Conservation (phyloP, 2,888 invertebrate genomes). For the Ophion obscuratus region DNA sequence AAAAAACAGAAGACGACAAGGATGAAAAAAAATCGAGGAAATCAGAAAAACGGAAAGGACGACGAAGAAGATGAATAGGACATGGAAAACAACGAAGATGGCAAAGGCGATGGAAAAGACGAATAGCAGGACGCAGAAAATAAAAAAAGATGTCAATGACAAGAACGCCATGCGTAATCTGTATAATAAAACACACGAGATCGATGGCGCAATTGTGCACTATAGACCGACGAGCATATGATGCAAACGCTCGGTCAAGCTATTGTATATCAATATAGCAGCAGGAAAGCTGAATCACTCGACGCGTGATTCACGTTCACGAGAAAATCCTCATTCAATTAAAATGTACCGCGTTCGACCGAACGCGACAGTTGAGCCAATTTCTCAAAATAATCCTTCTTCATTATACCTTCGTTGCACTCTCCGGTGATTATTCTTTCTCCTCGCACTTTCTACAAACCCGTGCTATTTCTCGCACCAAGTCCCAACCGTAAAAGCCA, state of each 20-base stretch:
- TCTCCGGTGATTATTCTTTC: background rate
- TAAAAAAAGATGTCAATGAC: constrained; percentile 47
- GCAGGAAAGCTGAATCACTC: background rate
- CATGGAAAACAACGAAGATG: no score
- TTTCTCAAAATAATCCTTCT: background rate
- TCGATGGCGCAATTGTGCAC: constrained; percentile 75
- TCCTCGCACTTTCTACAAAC: background rate
- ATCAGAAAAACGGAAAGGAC: background rate
- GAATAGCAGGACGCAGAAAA: constrained; percentile 58
- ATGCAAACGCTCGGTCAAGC: constrained; percentile 38
- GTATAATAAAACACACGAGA: constrained; percentile 72
- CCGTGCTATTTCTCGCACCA: background rate
- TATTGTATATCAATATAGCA: constrained; percentile 18
- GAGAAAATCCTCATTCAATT: background rate
- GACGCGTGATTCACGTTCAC: background rate
- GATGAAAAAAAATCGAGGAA: background rate
- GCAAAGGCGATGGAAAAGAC: background rate
- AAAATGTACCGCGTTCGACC: background rate
- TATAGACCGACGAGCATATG: constrained; percentile 23
- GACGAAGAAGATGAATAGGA: no score
- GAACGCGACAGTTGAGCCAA: background rate
- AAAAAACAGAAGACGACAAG: no score
- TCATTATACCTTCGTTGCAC: background rate
- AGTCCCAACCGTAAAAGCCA: background rate
- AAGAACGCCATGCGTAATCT: constrained; percentile 26